Conservation (phyloP, 2,113 vertebrate species). For the Pygathrix nemaeus region DNA sequence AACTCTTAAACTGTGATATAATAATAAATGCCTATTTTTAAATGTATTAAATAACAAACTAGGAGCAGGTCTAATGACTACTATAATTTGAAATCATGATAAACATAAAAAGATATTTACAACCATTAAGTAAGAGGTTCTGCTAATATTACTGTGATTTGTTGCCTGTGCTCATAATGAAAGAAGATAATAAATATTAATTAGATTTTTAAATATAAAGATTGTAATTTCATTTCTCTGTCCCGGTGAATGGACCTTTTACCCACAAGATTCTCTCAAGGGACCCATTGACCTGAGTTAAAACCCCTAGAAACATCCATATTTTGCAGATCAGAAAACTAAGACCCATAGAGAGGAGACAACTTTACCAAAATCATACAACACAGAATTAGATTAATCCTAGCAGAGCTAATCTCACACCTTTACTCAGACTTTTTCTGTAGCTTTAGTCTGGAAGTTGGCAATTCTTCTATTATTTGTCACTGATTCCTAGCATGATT, state of each 20-base stretch:
- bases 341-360: background rate
- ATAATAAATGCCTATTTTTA: constrained; percentile 8
- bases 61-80: background rate
- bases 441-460: constrained; percentile 11
- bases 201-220: constrained; percentile 27
- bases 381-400: background rate
- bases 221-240: background rate
- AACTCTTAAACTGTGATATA: background rate
- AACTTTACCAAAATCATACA: constrained; percentile 2
- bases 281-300: background rate
- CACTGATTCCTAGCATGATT: background rate
- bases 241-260: constrained; percentile 6
- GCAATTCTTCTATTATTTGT: background rate
- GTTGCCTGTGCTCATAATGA: background rate
- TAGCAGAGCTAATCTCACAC: background rate
- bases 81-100: constrained; percentile 44
- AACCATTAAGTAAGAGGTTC: background rate
- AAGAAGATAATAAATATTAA: constrained; percentile 20
- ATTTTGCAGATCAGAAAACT: constrained; percentile 45
- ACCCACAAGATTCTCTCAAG: background rate
- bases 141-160: background rate
- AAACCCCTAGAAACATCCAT: background rate
- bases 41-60: constrained; percentile 42
- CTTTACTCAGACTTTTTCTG: constrained; percentile 34
- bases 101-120: background rate